Conservation (phyloP, 2,113 vertebrate species). For the Taxidea taxus region DNA sequence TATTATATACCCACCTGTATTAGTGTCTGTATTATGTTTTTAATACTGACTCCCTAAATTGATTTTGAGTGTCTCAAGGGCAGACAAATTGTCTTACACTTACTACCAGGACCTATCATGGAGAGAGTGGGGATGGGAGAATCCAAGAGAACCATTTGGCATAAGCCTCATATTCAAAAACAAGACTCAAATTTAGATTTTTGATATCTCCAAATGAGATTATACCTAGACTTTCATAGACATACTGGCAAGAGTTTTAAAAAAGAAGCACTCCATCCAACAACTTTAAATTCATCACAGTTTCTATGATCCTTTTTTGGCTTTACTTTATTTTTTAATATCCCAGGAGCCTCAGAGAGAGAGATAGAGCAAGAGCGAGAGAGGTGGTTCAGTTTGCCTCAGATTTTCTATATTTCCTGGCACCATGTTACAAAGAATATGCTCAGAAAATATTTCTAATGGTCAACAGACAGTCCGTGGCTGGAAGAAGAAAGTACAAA, state of each 20-base stretch:
- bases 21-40: constrained; percentile 36
- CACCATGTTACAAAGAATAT: neutral
- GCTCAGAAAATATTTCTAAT: neutral
- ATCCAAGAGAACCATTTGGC: constrained; percentile 46
- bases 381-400: neutral
- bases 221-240: constrained; percentile 29
- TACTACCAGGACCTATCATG: neutral
- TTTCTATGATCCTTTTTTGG: constrained; percentile 27
- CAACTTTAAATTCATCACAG: constrained; percentile 19
- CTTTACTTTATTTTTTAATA: constrained; percentile 50
- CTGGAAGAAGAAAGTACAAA: neutral
- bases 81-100: constrained; percentile 31
- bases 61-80: constrained; percentile 54
- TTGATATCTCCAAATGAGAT: constrained; percentile 31
- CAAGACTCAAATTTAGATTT: constrained; percentile 42
- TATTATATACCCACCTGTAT: neutral
- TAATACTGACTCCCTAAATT: constrained; percentile 44
- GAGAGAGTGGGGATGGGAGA: neutral
- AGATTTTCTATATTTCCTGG: neutral
- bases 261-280: constrained; percentile 7
- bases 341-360: neutral
- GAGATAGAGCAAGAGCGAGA: neutral
- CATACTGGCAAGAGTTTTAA: constrained; percentile 22
- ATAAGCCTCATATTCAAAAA: constrained; percentile 32
- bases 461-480: neutral